These are phyloP conservation scores for Cacoxenus indagator DNA, from an alignment of 2,888 invertebrate genomes.

Conservation along the genomic window DNA sequence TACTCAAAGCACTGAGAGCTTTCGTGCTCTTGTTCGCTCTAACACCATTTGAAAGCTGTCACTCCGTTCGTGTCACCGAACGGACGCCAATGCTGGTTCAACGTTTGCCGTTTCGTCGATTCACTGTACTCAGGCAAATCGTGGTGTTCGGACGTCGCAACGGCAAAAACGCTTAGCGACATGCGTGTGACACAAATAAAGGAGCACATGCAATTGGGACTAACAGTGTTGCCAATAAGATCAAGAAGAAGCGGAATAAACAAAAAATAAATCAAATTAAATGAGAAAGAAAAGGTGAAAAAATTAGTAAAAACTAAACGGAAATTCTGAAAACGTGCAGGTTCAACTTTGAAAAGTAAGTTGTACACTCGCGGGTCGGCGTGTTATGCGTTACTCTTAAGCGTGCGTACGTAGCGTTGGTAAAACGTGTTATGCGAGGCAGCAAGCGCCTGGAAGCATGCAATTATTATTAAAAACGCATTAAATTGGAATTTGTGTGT, in stretches of 20 bases:
- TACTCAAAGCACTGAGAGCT: neutral
- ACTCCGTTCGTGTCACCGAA: neutral
- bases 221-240: neutral
- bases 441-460: constrained; percentile 14
- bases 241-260: constrained; percentile 9
- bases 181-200: constrained; percentile 10
- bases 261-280: constrained; percentile 18
- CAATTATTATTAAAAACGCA: constrained; percentile 18
- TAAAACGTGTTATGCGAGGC: neutral
- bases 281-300: constrained; percentile 34
- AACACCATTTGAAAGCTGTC: neutral
- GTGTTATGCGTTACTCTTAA: neutral
- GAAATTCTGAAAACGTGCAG: constrained; percentile 16
- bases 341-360: neutral
- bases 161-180: constrained; percentile 42
- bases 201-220: neutral
- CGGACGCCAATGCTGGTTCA: neutral
- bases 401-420: neutral
- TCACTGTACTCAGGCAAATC: constrained; percentile 68
- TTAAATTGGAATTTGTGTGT: constrained; percentile 1
- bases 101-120: constrained; percentile 22
- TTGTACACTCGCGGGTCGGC: neutral
- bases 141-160: constrained; percentile 63
- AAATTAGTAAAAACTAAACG: constrained; percentile 21
- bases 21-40: constrained; percentile 37